A percentile compares a stretch with the other conserved stretches of the same genome.
Conservation (phyloP, 2,113 vertebrate species). For the Siniperca chuatsi region DNA sequence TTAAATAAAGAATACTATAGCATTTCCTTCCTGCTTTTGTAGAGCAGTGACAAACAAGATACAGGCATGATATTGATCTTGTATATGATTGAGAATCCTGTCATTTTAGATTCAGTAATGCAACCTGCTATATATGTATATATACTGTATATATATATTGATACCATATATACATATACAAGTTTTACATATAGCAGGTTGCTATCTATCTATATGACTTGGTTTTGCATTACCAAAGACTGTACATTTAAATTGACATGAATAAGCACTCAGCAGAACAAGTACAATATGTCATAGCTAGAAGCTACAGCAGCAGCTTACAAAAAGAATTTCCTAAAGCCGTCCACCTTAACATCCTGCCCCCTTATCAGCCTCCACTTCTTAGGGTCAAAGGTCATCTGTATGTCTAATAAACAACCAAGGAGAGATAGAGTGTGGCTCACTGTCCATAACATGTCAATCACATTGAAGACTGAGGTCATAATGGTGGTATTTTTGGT, state of each 20-base stretch:
- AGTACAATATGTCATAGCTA: constrained; percentile 3
- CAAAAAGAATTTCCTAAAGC: constrained; percentile 54
- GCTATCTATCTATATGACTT: neutral
- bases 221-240: neutral
- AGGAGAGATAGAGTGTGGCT: constrained; percentile 1
- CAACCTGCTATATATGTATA: neutral
- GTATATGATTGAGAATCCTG: neutral
- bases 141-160: no score
- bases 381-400: constrained; percentile 63
- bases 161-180: no score
- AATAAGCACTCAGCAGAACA: neutral
- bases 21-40: neutral
- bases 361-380: constrained; percentile 61
- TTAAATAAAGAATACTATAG: neutral
- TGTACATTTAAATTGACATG: neutral
- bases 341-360: constrained; percentile 60
- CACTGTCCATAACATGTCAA: constrained; percentile 56
- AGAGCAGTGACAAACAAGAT: neutral
- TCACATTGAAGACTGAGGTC: constrained; percentile 39
- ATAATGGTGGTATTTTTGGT: constrained; percentile 27
- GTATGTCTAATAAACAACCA: constrained; percentile 55
- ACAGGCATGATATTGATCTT: neutral
- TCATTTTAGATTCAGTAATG: neutral
- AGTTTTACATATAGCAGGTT: no score
- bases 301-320: constrained; percentile 22